Base-by-base conservation (phyloP, 2,113 vertebrate genomes). In the Bostrychus sinensis region DNA sequence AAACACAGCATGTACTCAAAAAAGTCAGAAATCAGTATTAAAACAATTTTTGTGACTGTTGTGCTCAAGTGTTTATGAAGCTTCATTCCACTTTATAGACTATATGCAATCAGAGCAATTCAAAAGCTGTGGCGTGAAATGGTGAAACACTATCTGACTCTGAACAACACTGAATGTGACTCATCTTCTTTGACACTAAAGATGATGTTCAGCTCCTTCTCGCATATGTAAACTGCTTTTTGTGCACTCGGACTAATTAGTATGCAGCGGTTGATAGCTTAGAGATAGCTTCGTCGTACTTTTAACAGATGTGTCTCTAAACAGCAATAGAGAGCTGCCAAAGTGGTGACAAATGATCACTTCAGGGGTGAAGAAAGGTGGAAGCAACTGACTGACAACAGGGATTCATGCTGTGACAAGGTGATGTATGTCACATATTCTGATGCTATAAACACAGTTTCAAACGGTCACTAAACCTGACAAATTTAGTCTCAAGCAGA, bases 21-120 rank as follows among this genome's bases (percentile, higher is more conserved):
- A 13, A 50, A 10, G 67, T 83, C 65, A 36, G 41, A 78, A 80
- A 77, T 78, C 64, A 63, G 80, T 77, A 76, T 75, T 71, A 77
- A 82, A 81, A 77, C 64, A 70, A 81, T 77, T 66, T 74, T 78
- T 60, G 72, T 56, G 75, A 77, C 53, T 84, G 79, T 81, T 83
- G 66, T 83, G 75, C 80, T 66, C 50, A 63, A 78, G 74, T 82
- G 72, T 85, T 82, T 68, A 66, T 70, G 69, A 74, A 77, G 74
- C 78, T 80, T 74, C 7, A 69, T 51, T 72, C 55, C 38, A 64
- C 70, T 79, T 66, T 80, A 51, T 50, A 23, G 53, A 41, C 64
- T 22, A 5, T 59, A 72, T 77, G 81, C 82, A 89, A 87, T 87
- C 83, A 85, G 39, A 48, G 46, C 50, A 5, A 81, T 85, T 87